Base-by-base conservation (phyloP, 2,888 invertebrate genomes). In the Erynnis tages region DNA sequence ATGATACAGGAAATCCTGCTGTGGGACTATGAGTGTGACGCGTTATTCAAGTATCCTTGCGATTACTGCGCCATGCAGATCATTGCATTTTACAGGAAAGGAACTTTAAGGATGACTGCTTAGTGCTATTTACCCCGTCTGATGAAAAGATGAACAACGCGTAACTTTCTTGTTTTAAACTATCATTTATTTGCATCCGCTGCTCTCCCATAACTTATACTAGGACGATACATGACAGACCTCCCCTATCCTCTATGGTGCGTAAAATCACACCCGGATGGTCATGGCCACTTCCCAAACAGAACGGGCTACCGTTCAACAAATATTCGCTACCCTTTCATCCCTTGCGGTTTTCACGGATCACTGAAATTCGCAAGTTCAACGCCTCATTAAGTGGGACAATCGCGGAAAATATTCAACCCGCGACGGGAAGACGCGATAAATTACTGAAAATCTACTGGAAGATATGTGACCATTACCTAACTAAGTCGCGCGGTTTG, bases 351-450 rank as follows among this genome's bases (percentile, higher is more conserved):
- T 8, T 45, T 55, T 54, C 54, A 73, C 75, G 75, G 67, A 71
- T 63, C 61, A 70, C 53, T 74, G 69, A 74, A 81, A 76, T 83
- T 82, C 66, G 70, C 65, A 80, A 79, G 73, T 77, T 76, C 73
- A 69, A 75, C 75, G 80, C 73, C 68, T 79, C 83, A 82, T 82
- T 82, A 80, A 74, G 66, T 66, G 48, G 60, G 59, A 69, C 67
- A 73, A 74, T 78, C 69, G 71, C 37, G 32, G 53, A 52, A 53
- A 56, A 50, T 56, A 56, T 54, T 57, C 48, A 54, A 45, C 41
- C 40, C 30, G 34, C 53, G 30, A 41, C 45, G 44, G 43, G 23
- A 32, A 11, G 29, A 7, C 6, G 29, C 17, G 34, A 27, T 50
- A 38, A 34, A 50, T 50, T 50, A 34, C 47, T 38, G 47, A 48